Evolutionary conservation across 1,140 invertebrate species (phyloP).

Genomic region (Megalonaias nervosa): DNA sequence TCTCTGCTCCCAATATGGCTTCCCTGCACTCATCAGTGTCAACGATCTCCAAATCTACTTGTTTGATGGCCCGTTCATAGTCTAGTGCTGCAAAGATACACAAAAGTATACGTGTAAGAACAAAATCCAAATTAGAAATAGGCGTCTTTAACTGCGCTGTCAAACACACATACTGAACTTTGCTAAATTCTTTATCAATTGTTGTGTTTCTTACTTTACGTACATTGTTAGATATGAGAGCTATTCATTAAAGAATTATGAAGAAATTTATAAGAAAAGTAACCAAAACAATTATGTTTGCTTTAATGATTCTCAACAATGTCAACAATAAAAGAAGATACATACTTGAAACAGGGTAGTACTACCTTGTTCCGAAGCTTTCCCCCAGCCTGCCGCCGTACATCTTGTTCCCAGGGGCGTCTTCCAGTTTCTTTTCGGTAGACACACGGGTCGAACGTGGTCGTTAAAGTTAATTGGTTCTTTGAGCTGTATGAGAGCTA

Average conservation of each 20-base stretch:
- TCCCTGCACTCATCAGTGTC: slow-evolving; percentile 41
- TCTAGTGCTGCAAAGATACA: slow-evolving; percentile 26
- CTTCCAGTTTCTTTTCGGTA: slow-evolving; percentile 34
- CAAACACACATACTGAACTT: too few species aligned
- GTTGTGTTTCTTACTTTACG: too few species aligned
- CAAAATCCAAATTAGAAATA: neutral
- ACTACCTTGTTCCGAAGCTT: slow-evolving; percentile 27
- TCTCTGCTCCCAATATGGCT: slow-evolving; percentile 31
- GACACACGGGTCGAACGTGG: slow-evolving; percentile 87
- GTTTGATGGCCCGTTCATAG: slow-evolving; percentile 41
- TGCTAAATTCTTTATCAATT: too few species aligned
- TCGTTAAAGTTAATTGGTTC: slow-evolving; percentile 91
- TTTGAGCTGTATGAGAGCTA: slow-evolving; percentile 90
- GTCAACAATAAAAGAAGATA: too few species aligned
- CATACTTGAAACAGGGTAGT: too few species aligned
- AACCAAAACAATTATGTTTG: too few species aligned
- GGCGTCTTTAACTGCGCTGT: too few species aligned
- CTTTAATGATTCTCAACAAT: too few species aligned
- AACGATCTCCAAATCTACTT: slow-evolving; percentile 51
- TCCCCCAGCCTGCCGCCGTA: slow-evolving; percentile 54
- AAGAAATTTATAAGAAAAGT: too few species aligned
- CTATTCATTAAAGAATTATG: too few species aligned
- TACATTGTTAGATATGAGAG: too few species aligned
- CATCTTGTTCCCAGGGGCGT: slow-evolving; percentile 46
- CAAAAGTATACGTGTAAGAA: neutral